Evolutionary conservation across 64 coral and sea anemone species (phyloP).

Genomic region (Stylophora pistillata): DNA sequence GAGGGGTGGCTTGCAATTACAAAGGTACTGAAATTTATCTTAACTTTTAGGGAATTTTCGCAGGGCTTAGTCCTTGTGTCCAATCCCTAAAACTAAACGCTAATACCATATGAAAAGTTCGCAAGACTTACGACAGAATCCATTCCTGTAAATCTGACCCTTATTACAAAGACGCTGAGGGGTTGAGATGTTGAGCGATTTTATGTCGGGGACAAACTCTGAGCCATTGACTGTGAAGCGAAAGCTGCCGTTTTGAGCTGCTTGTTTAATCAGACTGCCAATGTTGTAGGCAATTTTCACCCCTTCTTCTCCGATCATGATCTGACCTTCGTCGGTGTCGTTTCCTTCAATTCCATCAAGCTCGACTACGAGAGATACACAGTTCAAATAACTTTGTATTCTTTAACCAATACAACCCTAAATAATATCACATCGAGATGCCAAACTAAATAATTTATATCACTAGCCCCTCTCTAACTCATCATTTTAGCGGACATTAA

Average conservation of each 20-base stretch:
- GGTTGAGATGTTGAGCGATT: slow-evolving; percentile 20
- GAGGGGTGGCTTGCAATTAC: too few relatives aligned
- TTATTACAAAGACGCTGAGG: background rate
- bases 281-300: slow-evolving; percentile 14
- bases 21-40: too few relatives aligned
- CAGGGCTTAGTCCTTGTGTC: too few relatives aligned
- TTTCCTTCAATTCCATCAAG: background rate
- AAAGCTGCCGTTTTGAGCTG: slow-evolving; percentile 37
- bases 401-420: too few relatives aligned
- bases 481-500: too few relatives aligned
- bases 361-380: background rate
- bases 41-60: too few relatives aligned
- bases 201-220: background rate
- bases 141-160: slow-evolving; percentile 41
- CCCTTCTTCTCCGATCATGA: background rate
- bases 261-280: background rate
- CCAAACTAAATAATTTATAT: too few relatives aligned
- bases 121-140: slow-evolving; percentile 25
- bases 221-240: slow-evolving; percentile 37
- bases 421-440: too few relatives aligned
- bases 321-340: background rate
- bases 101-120: background rate
- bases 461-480: too few relatives aligned
- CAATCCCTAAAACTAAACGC: background rate
- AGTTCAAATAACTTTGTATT: too few relatives aligned